phyloP scores from a whole-genome alignment of 1,140 invertebrate species.

The Epicauta chinensis region DNA sequence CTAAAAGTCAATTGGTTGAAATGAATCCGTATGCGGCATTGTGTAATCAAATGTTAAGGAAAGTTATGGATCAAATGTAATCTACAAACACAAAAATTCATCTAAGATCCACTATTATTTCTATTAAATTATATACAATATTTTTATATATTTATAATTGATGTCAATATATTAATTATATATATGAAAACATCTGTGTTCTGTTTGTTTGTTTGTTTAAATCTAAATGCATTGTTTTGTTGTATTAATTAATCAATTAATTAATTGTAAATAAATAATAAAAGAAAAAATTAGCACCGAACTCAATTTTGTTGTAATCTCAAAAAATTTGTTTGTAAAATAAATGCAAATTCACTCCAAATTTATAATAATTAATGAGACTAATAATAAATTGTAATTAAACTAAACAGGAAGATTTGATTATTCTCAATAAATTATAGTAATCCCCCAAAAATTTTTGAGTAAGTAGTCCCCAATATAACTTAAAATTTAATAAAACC shows the following conservation, averaged over 20 bases:
- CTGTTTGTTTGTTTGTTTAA: no score
- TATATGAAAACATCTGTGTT: conserved; percentile 15
- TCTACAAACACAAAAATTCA: conserved; percentile 31
- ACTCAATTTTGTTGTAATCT: neutral
- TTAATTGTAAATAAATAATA: conserved; percentile 11
- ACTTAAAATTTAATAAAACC: no score
- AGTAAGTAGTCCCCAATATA: no score
- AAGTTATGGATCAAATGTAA: conserved; percentile 49
- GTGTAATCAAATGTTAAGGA: conserved; percentile 86
- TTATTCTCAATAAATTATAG: neutral
- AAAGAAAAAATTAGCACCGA: conserved; percentile 5
- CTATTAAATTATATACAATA: conserved; percentile 25
- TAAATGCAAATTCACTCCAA: no score
- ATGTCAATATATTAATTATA: conserved; percentile 14
- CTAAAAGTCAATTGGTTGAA: conserved; percentile 70
- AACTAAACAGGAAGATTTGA: conserved; percentile 4
- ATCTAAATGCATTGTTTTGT: conserved; percentile 7
- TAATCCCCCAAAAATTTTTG: no score
- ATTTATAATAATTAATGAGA: neutral
- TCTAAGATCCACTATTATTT: no score
- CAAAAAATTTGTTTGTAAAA: conserved; percentile 1
- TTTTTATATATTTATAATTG: conserved; percentile 25
- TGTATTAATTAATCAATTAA: no score
- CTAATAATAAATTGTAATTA: conserved; percentile 5
- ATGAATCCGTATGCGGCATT: conserved; percentile 81